Base-by-base conservation (phyloP, 92 coral and sea anemone species). In the Virgularia gustaviana region DNA sequence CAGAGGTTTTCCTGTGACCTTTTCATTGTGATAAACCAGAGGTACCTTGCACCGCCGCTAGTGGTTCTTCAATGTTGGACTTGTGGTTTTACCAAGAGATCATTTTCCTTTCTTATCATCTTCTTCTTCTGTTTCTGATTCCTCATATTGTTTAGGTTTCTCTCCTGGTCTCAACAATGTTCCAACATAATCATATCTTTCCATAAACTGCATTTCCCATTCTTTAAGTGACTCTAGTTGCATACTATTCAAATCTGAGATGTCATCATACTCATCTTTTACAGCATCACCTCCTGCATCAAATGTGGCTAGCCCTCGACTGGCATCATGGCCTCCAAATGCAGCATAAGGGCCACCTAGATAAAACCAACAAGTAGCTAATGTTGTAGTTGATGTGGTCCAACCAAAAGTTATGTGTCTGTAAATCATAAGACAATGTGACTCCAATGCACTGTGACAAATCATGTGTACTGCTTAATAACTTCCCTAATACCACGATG, bases 261-360 rank as follows among this genome's bases (percentile, higher is more conserved):
- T 62, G 70, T 94, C 99, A 55, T 94, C 99, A 71, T 79, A 80
- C 29, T 94, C 99, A 58, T 82, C 81, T 68, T 89, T 89, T 32
- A 94, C 87, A 10, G 99, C 99, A 49, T 87, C 96, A 56, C 83
- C 74, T 15, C 88, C 99, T 54, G 90, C 84, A 41, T 87, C 77
- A 78, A 94, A 94, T 36, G 96, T 94, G 25, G 99, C 99, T 70
- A 94, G 80, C 29, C 99, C 99, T 80, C 99, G 71, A 76, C 99
- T 94, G 20, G 99, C 99, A 85, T 94, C 99, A 79, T 88, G 99
- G 11, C 99, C 99, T 1, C 80, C 96, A 89, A 94, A 94, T 72
- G 83, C 88, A 56, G 85, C 77, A 59, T 94, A 94, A 30, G 99
- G 99, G 31, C 99, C 99, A 65, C 96, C 99, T 94, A 68, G 42